phyloP scores from a whole-genome alignment of 2,888 invertebrate genomes.

The Scaptomyza reducta region DNA sequence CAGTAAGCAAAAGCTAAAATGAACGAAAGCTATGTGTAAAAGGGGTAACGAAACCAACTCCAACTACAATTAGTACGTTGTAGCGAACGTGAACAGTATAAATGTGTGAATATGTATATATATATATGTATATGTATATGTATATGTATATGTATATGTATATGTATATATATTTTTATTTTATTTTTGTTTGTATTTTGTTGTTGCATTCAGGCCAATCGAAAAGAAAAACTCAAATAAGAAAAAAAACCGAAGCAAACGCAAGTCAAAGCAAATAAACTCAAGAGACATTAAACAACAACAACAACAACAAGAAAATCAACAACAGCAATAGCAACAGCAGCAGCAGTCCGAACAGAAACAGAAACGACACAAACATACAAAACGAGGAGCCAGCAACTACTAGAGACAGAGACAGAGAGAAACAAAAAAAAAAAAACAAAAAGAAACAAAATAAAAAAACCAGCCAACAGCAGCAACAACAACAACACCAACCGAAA shows the following conservation, averaged over 20 bases:
- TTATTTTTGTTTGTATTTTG: conserved; percentile 2
- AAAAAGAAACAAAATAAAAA: conserved; percentile 1
- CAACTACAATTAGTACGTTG: conserved; percentile 43
- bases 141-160: too few species aligned
- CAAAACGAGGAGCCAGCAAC: conserved; percentile 40
- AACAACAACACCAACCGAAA: conserved; percentile 22
- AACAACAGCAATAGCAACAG: conserved; percentile 22
- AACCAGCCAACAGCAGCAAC: conserved; percentile 1
- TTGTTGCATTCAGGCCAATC: conserved; percentile 81
- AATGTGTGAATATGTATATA: neutral
- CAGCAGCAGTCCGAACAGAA: conserved; percentile 17
- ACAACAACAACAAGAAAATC: too few species aligned
- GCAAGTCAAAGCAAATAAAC: conserved; percentile 51
- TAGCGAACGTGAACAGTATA: conserved; percentile 35
- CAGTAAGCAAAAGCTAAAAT: conserved; percentile 7
- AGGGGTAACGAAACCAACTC: conserved; percentile 3
- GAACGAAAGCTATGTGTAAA: neutral
- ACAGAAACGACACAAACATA: conserved; percentile 48
- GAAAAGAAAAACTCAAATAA: conserved; percentile 51
- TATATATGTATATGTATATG: neutral
- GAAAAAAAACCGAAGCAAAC: conserved; percentile 46
- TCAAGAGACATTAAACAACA: conserved; percentile 51
- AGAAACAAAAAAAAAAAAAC: neutral
- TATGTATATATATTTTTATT: conserved; percentile 13
- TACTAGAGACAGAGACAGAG: conserved; percentile 15